These are phyloP conservation scores for Tachysurus vachellii DNA, from an alignment of 2,113 vertebrate genomes.

Conservation along the genomic window DNA sequence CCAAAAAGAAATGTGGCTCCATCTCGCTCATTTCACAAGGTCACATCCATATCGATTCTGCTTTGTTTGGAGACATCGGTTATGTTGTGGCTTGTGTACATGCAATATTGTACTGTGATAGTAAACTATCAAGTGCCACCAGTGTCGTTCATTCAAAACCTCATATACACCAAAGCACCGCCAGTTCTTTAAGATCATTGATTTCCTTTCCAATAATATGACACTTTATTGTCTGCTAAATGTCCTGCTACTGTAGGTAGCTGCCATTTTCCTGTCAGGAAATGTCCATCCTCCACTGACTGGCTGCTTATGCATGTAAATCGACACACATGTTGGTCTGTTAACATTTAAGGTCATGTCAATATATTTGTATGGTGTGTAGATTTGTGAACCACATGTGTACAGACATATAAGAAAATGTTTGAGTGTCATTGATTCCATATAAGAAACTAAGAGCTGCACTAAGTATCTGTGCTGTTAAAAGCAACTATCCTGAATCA, in stretches of 20 bases:
- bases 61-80: slow-evolving; percentile 1
- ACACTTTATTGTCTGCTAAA: not conserved
- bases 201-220: slow-evolving; percentile 13
- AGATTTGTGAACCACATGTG: not conserved
- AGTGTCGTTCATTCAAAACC: not conserved
- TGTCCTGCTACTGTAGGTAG: not conserved
- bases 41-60: not conserved
- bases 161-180: not conserved
- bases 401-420: not conserved
- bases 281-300: not conserved
- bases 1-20: slow-evolving; percentile 16
- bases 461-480: not conserved
- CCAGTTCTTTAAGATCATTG: not conserved
- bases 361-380: not conserved
- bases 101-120: not conserved
- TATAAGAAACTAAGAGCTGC: not conserved
- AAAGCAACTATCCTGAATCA: not conserved
- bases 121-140: not conserved
- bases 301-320: not conserved
- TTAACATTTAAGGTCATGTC: not conserved
- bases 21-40: not conserved
- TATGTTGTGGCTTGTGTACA: not conserved
- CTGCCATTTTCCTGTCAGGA: not conserved
- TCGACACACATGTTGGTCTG: not conserved
- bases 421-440: not conserved